Evolutionary conservation across 2,113 vertebrate genomes (phyloP).

Genomic region (Ammospiza nelsoni): DNA sequence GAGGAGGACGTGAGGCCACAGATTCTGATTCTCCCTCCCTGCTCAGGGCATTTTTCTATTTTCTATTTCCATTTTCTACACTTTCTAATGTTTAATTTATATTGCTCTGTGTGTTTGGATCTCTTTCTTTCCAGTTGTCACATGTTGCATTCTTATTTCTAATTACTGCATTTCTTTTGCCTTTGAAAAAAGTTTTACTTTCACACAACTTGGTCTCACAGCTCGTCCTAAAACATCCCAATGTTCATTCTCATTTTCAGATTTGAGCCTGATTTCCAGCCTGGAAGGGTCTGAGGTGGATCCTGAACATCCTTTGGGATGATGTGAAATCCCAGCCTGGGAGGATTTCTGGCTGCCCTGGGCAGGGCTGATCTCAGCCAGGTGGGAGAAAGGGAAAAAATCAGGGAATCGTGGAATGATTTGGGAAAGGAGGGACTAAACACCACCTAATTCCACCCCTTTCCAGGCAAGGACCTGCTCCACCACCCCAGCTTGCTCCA

Average conservation of each 20-base stretch:
- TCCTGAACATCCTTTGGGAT: neutral
- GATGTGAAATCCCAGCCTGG: rapidly evolving
- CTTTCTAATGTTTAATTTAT: constrained; percentile 59
- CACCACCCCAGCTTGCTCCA: neutral
- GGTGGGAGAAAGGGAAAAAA: neutral
- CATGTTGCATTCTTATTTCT: constrained; percentile 38
- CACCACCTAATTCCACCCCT: neutral
- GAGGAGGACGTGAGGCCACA: neutral
- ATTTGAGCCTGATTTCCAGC: neutral
- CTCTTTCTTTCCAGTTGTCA: constrained; percentile 37
- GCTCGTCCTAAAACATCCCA: neutral
- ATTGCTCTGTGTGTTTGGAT: constrained; percentile 28
- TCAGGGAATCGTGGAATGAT: neutral
- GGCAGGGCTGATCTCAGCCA: neutral
- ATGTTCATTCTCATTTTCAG: neutral
- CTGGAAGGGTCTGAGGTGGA: neutral
- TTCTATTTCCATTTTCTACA: constrained; percentile 53
- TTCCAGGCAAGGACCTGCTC: neutral
- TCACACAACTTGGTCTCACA: neutral
- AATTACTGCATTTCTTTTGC: constrained; percentile 19
- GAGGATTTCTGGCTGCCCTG: neutral
- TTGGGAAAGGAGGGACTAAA: neutral
- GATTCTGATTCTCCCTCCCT: neutral
- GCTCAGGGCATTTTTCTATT: no score
- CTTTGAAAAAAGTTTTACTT: constrained; percentile 53